A percentile compares a stretch with the other conserved stretches of the same genome.
Evolutionary conservation across 2,888 invertebrate genomes (phyloP).

Genomic region (Branchipolynoe longqiensis): DNA sequence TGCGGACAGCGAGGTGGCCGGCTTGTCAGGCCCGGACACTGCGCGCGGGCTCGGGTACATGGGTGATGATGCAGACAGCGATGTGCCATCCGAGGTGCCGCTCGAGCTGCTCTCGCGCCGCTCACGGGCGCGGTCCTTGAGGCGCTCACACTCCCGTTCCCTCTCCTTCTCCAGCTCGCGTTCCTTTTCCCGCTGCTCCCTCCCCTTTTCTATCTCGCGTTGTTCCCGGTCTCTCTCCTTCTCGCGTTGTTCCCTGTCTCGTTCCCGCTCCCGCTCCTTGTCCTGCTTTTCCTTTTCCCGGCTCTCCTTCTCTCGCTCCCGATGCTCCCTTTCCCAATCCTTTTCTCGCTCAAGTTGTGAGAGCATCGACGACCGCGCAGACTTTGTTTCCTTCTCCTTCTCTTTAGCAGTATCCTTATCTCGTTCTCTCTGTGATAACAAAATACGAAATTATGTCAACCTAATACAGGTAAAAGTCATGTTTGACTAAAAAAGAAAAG

Average conservation of each 20-base stretch:
- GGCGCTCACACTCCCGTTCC: slow-evolving; percentile 30
- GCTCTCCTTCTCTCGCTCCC: slow-evolving; percentile 25
- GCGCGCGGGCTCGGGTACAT: slow-evolving; percentile 8
- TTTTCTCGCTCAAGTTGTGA: neutral
- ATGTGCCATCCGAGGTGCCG: slow-evolving; percentile 17
- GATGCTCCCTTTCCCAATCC: slow-evolving; percentile 24
- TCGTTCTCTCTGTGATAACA: slow-evolving; percentile 1
- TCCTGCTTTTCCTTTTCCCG: slow-evolving; percentile 37
- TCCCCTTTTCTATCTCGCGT: slow-evolving; percentile 37
- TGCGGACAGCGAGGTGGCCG: no score
- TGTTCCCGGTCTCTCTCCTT: slow-evolving; percentile 50
- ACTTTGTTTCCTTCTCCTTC: slow-evolving; percentile 24
- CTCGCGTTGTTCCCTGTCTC: slow-evolving; percentile 67
- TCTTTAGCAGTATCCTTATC: slow-evolving; percentile 19
- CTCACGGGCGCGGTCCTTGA: slow-evolving; percentile 20
- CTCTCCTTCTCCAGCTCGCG: slow-evolving; percentile 43
- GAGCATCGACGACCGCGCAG: slow-evolving; percentile 13
- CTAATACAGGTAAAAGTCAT: no score
- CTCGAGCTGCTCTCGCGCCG: slow-evolving; percentile 41
- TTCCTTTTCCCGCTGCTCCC: slow-evolving; percentile 19
- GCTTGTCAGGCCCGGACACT: no score
- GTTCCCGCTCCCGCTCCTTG: slow-evolving; percentile 62
- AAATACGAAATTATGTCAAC: no score
- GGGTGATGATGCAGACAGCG: slow-evolving; percentile 6
- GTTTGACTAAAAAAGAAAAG: no score